A percentile compares a stretch with the other conserved stretches of the same genome.
Conservation (phyloP, 2,113 vertebrate species). For the Mesoclemmys tuberculata region DNA sequence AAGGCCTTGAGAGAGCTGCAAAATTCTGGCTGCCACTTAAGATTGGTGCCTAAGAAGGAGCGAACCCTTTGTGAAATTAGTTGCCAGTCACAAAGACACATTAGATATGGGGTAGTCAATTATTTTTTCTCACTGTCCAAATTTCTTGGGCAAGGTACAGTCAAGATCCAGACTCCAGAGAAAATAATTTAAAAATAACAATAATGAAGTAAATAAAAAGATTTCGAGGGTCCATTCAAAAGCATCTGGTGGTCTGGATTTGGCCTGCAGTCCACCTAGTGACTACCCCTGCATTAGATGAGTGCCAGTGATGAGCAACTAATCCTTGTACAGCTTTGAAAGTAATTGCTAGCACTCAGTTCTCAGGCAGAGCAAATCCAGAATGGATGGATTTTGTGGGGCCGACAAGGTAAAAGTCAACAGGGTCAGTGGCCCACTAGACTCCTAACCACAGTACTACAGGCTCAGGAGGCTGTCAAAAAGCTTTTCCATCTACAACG, state of each 20-base stretch:
- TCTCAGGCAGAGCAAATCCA: not conserved
- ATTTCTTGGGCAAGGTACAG: too few relatives aligned
- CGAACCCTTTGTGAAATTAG: not conserved
- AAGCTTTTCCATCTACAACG: not conserved
- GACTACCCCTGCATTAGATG: not conserved
- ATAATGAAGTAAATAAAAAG: too few relatives aligned
- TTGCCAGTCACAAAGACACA: not conserved
- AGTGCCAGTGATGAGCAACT: not conserved
- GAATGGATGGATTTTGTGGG: not conserved
- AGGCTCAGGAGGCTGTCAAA: not conserved
- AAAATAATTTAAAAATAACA: too few relatives aligned
- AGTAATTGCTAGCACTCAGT: not conserved
- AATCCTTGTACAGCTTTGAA: not conserved
- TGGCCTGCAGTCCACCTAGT: too few relatives aligned
- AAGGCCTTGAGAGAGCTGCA: rapidly evolving
- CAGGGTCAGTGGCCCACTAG: not conserved
- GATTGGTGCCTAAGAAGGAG: not conserved
- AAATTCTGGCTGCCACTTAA: not conserved
- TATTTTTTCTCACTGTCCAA: too few relatives aligned
- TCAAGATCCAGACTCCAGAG: too few relatives aligned
- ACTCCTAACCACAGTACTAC: not conserved
- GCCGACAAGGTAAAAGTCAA: rapidly evolving
- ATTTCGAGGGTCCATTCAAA: too few relatives aligned
- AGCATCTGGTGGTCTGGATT: too few relatives aligned
- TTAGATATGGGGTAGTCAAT: not conserved